Conservation (phyloP, 1,140 invertebrate species). For the Leptopilina clavipes region DNA sequence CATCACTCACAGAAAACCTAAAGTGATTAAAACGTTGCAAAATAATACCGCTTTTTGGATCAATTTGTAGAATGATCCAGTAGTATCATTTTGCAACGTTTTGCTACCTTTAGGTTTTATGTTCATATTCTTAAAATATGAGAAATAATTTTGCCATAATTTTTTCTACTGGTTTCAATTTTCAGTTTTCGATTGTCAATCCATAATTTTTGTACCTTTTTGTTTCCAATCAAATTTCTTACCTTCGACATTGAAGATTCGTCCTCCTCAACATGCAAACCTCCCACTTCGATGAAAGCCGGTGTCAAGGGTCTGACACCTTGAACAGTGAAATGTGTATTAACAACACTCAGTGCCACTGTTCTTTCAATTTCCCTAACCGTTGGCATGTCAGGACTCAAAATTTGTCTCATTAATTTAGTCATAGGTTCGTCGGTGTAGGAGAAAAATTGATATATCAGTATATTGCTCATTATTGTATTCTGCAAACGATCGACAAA, state of each 20-base stretch:
- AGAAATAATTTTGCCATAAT: too few species aligned
- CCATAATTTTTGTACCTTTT: too few species aligned
- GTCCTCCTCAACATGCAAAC: slow-evolving; percentile 71
- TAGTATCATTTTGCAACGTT: too few species aligned
- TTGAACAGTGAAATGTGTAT: slow-evolving; percentile 77
- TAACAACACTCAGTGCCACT: slow-evolving; percentile 78
- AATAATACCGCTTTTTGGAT: too few species aligned
- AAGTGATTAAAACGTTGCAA: too few species aligned
- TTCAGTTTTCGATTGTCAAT: not conserved
- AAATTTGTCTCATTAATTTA: slow-evolving; percentile 71
- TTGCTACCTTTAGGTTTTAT: too few species aligned
- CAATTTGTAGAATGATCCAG: too few species aligned
- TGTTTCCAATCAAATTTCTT: not conserved
- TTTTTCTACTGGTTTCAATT: too few species aligned
- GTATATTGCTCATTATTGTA: not conserved
- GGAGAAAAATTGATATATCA: slow-evolving; percentile 39
- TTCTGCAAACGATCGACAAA: slow-evolving; percentile 15
- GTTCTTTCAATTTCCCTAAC: slow-evolving; percentile 77
- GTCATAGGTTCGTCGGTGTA: slow-evolving; percentile 47
- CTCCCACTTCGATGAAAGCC: slow-evolving; percentile 77
- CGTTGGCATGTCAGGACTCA: slow-evolving; percentile 70
- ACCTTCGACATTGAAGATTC: slow-evolving; percentile 41
- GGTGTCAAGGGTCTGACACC: slow-evolving; percentile 61
- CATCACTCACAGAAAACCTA: too few species aligned
- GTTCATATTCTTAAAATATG: too few species aligned